Base-by-base conservation (phyloP, 2,113 vertebrate genomes). In the Triplophysa tibetana region DNA sequence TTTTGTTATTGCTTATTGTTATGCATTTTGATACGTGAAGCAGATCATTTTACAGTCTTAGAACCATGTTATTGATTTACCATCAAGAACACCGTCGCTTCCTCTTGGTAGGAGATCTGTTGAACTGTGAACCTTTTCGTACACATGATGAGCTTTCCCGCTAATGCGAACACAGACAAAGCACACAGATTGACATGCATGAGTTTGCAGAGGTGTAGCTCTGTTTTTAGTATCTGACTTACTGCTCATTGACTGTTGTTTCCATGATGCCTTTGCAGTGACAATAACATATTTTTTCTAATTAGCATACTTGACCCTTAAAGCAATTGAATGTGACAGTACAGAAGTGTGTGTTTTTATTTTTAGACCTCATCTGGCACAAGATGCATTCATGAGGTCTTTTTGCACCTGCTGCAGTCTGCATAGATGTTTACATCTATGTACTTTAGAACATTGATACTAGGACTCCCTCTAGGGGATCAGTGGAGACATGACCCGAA, bases 391-490 rank as follows among this genome's bases (percentile, higher is more conserved):
- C 8, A 9, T 21, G n/a, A 58, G 19, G 1, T 8, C 19, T 58
- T 58, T 21, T 21, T 58, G 2, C 54, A 9, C 54, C 14, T 48
- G 45, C 14, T 50, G 45, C 45, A 13, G 13, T 17, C 2, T 52
- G 50, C 16, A 3, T 52, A 52, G 14, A 52, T 16, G 16, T 17
- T 17, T 24, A 24, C 24, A 24, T 24, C 24, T 2, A 24, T 24
- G 24, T 24, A 24, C 24, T 24, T 24, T 26, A 24, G 72, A 45
- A 23, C 19, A 74, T 16, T 43, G n/a, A 24, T 61, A 16, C 23
- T 16, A 58, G 5, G 14, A 21, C 72, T 61, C 72, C 56, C 72
- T 62, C 56, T 62, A 5, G 33, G 14, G 72, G 72, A 61, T 62
- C 8, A 17, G 8, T 24, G 14, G 11, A 0, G 38, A 8, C 5